Conservation (phyloP, 2,797 vertebrate genomes). For the Cryptoblepharus egeriae region DNA sequence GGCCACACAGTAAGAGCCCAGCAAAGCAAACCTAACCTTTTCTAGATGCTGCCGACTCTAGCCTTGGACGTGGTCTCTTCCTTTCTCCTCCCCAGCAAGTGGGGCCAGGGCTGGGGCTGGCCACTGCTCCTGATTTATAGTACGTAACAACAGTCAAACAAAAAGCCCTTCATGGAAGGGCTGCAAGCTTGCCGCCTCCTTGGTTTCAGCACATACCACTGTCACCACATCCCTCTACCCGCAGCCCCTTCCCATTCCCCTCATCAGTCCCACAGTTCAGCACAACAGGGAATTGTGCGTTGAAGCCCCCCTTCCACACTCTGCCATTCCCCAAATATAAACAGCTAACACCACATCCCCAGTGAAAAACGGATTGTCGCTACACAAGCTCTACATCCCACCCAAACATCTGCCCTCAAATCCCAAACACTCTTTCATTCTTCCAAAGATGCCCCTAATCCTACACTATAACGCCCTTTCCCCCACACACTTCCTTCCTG, state of each 20-base stretch:
- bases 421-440: neutral
- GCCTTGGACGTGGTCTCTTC: constrained; percentile 2
- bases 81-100: constrained; percentile 14
- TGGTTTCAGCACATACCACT: constrained; percentile 46
- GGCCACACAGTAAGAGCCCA: constrained; percentile 47
- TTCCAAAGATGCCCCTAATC: neutral
- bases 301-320: neutral
- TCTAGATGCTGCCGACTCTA: neutral
- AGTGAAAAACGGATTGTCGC: neutral
- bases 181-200: constrained; percentile 39
- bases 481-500: neutral
- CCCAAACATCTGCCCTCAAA: constrained; percentile 1
- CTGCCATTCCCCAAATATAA: neutral
- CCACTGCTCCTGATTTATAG: constrained; percentile 58
- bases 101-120: constrained; percentile 11
- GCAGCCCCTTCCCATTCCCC: constrained; percentile 17
- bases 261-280: neutral
- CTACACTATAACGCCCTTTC: neutral
- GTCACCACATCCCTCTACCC: neutral
- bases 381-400: neutral
- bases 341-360: neutral
- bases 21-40: constrained; percentile 5
- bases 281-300: constrained; percentile 38
- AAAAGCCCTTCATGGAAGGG: constrained; percentile 63
- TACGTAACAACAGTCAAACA: constrained; percentile 63